Evolutionary conservation across 1,140 invertebrate genomes (phyloP).

Genomic region (Pteromalus puparum): DNA sequence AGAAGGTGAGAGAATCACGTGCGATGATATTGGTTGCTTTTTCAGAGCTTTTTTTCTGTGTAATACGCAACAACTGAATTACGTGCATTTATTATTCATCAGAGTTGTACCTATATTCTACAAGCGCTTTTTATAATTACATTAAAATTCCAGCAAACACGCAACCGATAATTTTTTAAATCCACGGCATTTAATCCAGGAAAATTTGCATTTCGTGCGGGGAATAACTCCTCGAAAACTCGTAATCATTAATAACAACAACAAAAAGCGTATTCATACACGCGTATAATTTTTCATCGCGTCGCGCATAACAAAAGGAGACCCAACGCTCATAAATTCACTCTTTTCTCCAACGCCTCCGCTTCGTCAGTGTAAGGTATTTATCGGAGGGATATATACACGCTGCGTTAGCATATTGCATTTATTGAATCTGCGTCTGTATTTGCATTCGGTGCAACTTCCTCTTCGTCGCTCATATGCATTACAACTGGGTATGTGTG

Average conservation of each 20-base stretch:
- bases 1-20: constrained; percentile 77
- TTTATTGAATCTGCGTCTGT: constrained; percentile 22
- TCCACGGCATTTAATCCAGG: not conserved
- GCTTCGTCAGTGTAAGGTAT: not conserved
- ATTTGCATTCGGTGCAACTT: constrained; percentile 12
- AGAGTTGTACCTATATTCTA: too few species aligned
- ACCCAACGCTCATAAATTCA: constrained; percentile 16
- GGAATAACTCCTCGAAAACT: not conserved
- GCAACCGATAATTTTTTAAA: too few species aligned
- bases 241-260: not conserved
- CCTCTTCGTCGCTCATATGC: not conserved
- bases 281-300: not conserved
- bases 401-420: constrained; percentile 20
- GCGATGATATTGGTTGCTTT: too few species aligned
- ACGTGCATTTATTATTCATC: too few species aligned
- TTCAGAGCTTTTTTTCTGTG: too few species aligned
- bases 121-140: constrained; percentile 35
- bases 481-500: not conserved
- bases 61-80: too few species aligned
- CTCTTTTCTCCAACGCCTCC: not conserved
- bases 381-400: constrained; percentile 7
- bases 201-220: not conserved
- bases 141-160: too few species aligned
- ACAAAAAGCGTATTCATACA: too few species aligned
- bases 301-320: constrained; percentile 28